phyloP scores from a whole-genome alignment of 2,797 vertebrate genomes.

The Monodelphis domestica region DNA sequence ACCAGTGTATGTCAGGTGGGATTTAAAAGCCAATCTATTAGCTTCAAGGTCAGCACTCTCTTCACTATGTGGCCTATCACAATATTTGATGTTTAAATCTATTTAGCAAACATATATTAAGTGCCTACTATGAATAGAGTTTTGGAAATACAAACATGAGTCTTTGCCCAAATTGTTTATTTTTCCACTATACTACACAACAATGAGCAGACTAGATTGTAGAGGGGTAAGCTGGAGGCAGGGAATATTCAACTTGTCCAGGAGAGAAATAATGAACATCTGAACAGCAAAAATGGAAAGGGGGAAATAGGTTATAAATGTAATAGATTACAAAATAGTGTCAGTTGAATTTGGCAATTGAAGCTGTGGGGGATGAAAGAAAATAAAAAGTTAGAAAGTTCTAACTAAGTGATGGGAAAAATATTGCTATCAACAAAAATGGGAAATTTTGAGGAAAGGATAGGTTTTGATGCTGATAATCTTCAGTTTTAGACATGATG shows the following conservation, averaged over 20 bases:
- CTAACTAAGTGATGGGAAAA: not conserved
- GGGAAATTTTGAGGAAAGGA: not conserved
- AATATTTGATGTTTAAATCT: not conserved
- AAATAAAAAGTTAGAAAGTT: not conserved
- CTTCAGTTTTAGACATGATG: not conserved
- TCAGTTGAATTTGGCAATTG: not conserved
- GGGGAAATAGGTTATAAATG: not conserved
- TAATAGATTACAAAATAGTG: not conserved
- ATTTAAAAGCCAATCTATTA: not conserved
- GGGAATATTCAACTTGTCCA: not conserved
- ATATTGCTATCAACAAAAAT: not conserved
- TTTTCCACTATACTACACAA: not conserved
- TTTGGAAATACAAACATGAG: not conserved
- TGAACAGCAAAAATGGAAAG: not conserved
- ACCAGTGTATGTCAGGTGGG: not conserved
- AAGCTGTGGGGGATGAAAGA: not conserved
- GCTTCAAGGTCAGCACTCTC: not conserved
- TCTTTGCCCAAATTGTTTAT: not conserved
- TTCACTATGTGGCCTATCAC: not conserved
- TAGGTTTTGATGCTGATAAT: not conserved
- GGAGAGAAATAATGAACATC: not conserved
- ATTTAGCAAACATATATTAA: not conserved
- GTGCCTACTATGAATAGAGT: not conserved
- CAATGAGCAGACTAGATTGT: not conserved
- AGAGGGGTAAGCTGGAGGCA: not conserved